Conservation (phyloP, 2,113 vertebrate species). For the Alligator sinensis region DNA sequence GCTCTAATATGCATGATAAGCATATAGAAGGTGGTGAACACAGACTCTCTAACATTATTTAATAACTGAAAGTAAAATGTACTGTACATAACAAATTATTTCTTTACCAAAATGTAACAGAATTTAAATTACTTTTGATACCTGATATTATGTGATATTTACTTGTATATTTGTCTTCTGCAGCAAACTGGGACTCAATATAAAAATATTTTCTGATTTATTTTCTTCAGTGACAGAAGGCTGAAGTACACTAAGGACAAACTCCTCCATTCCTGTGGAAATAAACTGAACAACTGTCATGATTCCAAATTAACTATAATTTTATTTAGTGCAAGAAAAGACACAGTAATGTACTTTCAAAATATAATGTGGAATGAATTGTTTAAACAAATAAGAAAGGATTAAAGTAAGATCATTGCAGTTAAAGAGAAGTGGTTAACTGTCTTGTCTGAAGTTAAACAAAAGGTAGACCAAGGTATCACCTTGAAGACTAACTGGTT, state of each 20-base stretch:
- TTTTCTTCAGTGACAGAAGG: slow-evolving; percentile 74
- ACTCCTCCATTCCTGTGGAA: slow-evolving; percentile 82
- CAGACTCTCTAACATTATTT: background rate
- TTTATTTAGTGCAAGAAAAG: background rate
- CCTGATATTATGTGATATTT: slow-evolving; percentile 76
- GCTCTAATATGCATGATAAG: background rate
- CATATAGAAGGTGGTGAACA: background rate
- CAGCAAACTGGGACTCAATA: slow-evolving; percentile 84
- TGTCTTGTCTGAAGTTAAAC: no score
- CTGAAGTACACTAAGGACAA: slow-evolving; percentile 81
- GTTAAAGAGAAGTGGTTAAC: no score
- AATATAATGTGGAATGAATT: background rate
- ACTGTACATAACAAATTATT: background rate
- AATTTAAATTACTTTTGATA: slow-evolving; percentile 64
- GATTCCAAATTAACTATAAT: background rate
- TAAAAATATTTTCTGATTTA: slow-evolving; percentile 83
- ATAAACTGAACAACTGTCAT: slow-evolving; percentile 31
- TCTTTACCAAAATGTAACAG: slow-evolving; percentile 24
- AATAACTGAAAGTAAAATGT: background rate
- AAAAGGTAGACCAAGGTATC: no score
- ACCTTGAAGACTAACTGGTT: no score
- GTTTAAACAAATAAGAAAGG: background rate
- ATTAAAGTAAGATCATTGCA: background rate
- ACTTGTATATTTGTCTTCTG: slow-evolving; percentile 90
- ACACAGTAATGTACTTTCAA: background rate